Conservation (phyloP, 2,113 vertebrate genomes). For the Engraulis encrasicolus region DNA sequence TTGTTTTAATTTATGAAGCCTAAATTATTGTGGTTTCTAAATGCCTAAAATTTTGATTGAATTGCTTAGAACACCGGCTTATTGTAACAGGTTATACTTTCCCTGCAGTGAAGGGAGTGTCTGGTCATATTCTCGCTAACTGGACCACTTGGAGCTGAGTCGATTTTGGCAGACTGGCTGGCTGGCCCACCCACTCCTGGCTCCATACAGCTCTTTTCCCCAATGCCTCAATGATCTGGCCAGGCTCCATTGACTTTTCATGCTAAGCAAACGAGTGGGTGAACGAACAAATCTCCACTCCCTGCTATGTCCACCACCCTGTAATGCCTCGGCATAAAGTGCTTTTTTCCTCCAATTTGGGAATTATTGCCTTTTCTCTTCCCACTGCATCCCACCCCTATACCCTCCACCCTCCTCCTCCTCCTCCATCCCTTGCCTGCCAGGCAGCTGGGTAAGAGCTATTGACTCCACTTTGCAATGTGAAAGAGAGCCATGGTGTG, state of each 20-base stretch:
- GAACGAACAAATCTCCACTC: not conserved
- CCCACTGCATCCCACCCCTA: not conserved
- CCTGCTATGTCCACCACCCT: not conserved
- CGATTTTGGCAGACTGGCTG: not conserved
- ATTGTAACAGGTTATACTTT: not conserved
- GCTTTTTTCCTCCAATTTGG: not conserved
- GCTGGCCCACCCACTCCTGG: too few species aligned
- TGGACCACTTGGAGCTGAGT: not conserved
- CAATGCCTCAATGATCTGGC: not conserved
- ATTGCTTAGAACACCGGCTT: not conserved
- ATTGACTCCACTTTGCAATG: not conserved
- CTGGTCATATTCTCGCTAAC: not conserved
- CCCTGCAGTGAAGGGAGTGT: not conserved
- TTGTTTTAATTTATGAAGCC: not conserved
- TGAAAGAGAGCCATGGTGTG: not conserved
- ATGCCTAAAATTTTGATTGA: not conserved
- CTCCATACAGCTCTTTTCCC: not conserved
- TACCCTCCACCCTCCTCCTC: not conserved
- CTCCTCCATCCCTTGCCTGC: not conserved
- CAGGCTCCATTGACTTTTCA: not conserved
- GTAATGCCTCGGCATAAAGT: not conserved
- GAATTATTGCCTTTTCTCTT: not conserved
- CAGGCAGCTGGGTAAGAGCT: not conserved
- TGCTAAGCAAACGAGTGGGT: not conserved
- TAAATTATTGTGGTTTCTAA: too few species aligned